Evolutionary conservation across 2,888 invertebrate genomes (phyloP), one percentile per base, ranked within the genome.

Genomic region (Pycnomerus fuliginosus): DNA sequence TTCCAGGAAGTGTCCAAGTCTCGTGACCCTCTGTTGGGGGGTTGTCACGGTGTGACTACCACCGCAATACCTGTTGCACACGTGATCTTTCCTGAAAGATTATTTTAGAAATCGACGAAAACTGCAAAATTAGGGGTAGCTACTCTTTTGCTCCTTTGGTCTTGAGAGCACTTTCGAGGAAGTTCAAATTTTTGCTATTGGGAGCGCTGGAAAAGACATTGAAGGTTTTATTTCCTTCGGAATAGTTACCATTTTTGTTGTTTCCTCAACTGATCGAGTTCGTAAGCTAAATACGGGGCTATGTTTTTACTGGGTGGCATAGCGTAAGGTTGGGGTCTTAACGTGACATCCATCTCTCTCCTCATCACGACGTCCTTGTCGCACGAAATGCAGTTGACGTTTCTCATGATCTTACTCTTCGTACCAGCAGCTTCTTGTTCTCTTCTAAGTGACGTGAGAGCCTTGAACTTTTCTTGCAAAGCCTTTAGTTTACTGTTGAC

Each of bases 301-400:
- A 86, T 78, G 23, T 80, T 82, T 16, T 75, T 70, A 1, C 71
- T 71, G 1, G 80, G 78, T 1, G 82, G 79, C 50, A 85, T 59
- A 1, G 79, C 72, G 3, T 76, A 75, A 22, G 76, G 64, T 16
- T 72, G 69, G 0, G 80, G 78, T 28, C 71, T 64, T 33, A 76
- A 60, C 1, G 75, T 61, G 0, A 75, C 61, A 14, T 73, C 67
- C 23, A 80, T 74, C 10, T 82, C 76, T 63, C 76, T 79, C 13
- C 74, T 70, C 87, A 89, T 88, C 2, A 85, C 79, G 1, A 83
- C 87, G 15, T 83, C 79, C 20, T 84, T 84, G 57, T 88, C 85
- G 60, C 89, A 89, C 0, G 87, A 86, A 58, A 89, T 78, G 61
- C 88, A 89, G 53, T 85, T 83, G 10, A 88, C 78, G 53, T 87